These are phyloP conservation scores for Lates calcarifer DNA, from an alignment of 2,113 vertebrate genomes.

Conservation along the genomic window DNA sequence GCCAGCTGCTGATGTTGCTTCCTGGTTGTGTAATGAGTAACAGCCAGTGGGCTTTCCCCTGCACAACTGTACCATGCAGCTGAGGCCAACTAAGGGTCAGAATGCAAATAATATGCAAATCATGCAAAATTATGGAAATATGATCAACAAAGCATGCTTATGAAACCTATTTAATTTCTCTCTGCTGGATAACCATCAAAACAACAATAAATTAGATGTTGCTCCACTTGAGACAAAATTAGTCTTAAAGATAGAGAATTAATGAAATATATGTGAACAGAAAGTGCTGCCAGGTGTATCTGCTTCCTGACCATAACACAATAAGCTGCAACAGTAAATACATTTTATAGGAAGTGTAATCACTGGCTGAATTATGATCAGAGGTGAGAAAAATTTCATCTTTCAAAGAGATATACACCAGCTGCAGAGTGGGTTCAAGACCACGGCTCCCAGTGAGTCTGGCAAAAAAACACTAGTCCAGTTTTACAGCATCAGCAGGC, in stretches of 20 bases:
- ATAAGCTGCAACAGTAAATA: neutral
- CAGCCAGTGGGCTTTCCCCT: constrained; percentile 62
- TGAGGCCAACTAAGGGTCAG: constrained; percentile 24
- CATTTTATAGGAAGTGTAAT: too few species aligned
- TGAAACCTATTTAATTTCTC: neutral
- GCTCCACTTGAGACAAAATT: neutral
- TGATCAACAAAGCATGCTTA: neutral
- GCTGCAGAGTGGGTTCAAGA: too few species aligned
- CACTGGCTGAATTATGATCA: too few species aligned
- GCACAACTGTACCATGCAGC: constrained; percentile 49
- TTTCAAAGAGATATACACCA: too few species aligned
- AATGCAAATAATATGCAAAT: constrained; percentile 83
- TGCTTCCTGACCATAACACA: neutral
- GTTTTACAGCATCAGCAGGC: too few species aligned
- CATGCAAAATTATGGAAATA: constrained; percentile 76
- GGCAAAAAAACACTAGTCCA: too few species aligned
- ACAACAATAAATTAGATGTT: neutral
- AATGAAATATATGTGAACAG: neutral
- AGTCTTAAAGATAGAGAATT: neutral
- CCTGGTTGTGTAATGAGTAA: constrained; percentile 61
- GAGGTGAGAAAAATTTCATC: too few species aligned
- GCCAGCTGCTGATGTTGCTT: constrained; percentile 55
- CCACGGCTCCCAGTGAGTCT: too few species aligned
- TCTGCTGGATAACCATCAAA: neutral
- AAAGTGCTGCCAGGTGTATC: neutral